Conservation (phyloP, 2,797 vertebrate species). For the Danio kyathit region DNA sequence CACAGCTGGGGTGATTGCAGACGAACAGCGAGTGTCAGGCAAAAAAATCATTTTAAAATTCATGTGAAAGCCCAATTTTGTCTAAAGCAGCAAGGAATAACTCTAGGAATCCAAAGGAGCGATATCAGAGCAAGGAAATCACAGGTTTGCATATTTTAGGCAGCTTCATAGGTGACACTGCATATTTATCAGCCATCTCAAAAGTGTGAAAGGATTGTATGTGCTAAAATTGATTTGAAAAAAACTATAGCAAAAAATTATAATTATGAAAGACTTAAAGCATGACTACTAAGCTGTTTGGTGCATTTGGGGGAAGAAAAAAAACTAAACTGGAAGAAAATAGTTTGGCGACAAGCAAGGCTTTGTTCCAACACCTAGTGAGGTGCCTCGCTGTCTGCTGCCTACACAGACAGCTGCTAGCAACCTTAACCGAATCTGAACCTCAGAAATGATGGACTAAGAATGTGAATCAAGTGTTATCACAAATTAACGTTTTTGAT, state of each 20-base stretch:
- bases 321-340: slow-evolving; percentile 4
- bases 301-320: neutral
- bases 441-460: neutral
- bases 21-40: slow-evolving; percentile 51
- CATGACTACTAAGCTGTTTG: slow-evolving; percentile 2
- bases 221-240: neutral
- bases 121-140: slow-evolving; percentile 36
- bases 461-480: neutral
- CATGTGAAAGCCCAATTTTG: slow-evolving; percentile 55
- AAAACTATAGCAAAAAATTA: neutral
- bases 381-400: neutral
- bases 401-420: slow-evolving; percentile 13
- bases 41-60: slow-evolving; percentile 48
- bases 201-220: slow-evolving; percentile 13
- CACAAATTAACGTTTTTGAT: neutral
- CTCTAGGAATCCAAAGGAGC: slow-evolving; percentile 18
- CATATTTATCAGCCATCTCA: slow-evolving; percentile 27
- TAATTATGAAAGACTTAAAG: neutral
- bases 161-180: neutral
- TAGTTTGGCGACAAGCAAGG: neutral
- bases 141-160: slow-evolving; percentile 30
- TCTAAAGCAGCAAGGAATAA: slow-evolving; percentile 55
- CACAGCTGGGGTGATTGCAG: slow-evolving; percentile 58
- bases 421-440: neutral
- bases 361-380: slow-evolving; percentile 3